Evolutionary conservation across 2,888 invertebrate genomes (phyloP), one percentile per base, ranked within the genome.

Genomic region (Blastobasis adustella): DNA sequence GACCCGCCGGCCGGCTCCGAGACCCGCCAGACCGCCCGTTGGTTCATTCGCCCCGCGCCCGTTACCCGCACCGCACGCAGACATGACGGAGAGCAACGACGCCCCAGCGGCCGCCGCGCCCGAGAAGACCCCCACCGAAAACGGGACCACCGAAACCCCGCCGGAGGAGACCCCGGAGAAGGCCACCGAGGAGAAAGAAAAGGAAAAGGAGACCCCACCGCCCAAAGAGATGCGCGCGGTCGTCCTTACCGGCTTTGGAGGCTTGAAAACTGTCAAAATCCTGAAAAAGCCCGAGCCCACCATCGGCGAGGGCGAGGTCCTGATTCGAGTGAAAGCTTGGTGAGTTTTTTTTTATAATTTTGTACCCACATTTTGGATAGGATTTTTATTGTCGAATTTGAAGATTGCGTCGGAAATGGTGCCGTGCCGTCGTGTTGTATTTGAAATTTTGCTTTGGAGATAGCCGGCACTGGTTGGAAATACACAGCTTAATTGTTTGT

Each of bases 271-370:
- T 74, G 93, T 96, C 65, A 96, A 96, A 87, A 93, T 95, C 61
- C 90, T 93, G 69, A 94, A 93, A 81, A 94, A 94, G 73, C 93
- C 94, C 37, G 95, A 95, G 76, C 94, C 95, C 44, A 83, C 91
- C 62, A 75, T 91, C 52, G 90, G 85, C 63, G 93, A 93, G 73
- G 93, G 93, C 65, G 93, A 96, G 80, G 93, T 96, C 58, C 90
- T 95, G 55, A 94, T 96, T 71, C 90, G 95, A 62, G 95, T 96
- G 52, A 94, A 94, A 81, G 94, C 96, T 70, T 95, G 96, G 96
- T 96, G 73, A 94, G 95, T 92, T 56, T 56, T 57, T 57, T 53
- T 57, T 56, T 45, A 56, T 23, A 53, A 47, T 56, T 47, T 55
- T 59, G 49, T 59, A 59, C 57, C 57, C 59, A 46, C 60, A 54